Conservation (phyloP, 2,113 vertebrate genomes). For the Elephas maximus region DNA sequence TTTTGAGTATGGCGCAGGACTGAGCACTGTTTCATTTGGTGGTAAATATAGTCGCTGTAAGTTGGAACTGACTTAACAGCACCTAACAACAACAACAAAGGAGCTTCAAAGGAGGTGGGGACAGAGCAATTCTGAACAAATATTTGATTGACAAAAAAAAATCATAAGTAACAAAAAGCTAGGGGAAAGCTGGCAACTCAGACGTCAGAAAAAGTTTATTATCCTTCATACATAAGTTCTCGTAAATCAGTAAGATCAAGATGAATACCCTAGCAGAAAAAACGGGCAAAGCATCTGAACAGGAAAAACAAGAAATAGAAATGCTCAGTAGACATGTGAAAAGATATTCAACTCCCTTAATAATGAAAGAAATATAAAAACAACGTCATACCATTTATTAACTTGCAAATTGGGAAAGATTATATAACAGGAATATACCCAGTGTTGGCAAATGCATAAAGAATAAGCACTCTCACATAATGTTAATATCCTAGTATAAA, state of each 20-base stretch:
- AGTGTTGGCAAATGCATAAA: neutral
- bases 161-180: neutral
- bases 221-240: neutral
- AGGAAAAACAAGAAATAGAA: constrained; percentile 36
- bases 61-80: too few species aligned
- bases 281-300: neutral
- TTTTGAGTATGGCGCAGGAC: too few species aligned
- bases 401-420: constrained; percentile 31
- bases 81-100: neutral
- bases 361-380: constrained; percentile 40
- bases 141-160: neutral
- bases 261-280: neutral
- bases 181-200: neutral
- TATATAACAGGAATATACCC: neutral
- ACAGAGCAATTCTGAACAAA: neutral
- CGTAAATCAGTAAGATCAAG: constrained; percentile 1
- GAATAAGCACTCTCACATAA: neutral
- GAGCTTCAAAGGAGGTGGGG: neutral
- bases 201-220: neutral
- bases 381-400: neutral
- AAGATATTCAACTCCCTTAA: neutral
- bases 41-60: too few species aligned
- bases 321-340: neutral
- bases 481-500: neutral
- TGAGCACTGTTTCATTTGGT: too few species aligned